phyloP scores from a whole-genome alignment of 1,140 invertebrate genomes.

The Heterodera carotae region DNA sequence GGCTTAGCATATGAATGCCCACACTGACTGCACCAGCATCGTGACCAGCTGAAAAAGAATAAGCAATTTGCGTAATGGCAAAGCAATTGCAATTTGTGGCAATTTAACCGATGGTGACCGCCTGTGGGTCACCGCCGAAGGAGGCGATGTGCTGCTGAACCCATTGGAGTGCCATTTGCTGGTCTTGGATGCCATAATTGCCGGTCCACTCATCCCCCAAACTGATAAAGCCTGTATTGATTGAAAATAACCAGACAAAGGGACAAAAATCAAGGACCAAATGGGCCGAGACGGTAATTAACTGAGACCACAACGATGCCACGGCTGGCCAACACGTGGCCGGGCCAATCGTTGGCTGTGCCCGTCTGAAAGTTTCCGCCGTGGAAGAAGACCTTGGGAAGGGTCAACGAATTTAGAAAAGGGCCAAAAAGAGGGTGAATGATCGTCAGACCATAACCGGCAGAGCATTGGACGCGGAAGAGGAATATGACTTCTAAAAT shows the following conservation, averaged over 20 bases:
- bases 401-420: not conserved
- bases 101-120: conserved; percentile 67
- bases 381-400: conserved; percentile 10
- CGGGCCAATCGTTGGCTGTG: conserved; percentile 49
- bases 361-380: conserved; percentile 33
- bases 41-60: conserved; percentile 66
- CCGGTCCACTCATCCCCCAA: conserved; percentile 65
- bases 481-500: conserved; percentile 22
- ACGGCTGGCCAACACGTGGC: conserved; percentile 72
- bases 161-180: conserved; percentile 77
- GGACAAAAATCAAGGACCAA: conserved; percentile 66
- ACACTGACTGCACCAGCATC: conserved; percentile 82
- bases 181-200: conserved; percentile 76
- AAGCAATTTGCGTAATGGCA: not conserved
- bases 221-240: conserved; percentile 54
- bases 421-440: not conserved
- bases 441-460: conserved; percentile 13
- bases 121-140: conserved; percentile 69
- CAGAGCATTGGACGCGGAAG: conserved; percentile 7
- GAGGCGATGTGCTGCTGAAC: conserved; percentile 64
- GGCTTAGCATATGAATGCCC: conserved; percentile 76
- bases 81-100: not conserved
- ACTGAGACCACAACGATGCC: conserved; percentile 91
- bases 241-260: not conserved
- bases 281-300: conserved; percentile 91